phyloP scores from a whole-genome alignment of 35 echinoderm and acorn worm genomes.

The Acanthaster planci region DNA sequence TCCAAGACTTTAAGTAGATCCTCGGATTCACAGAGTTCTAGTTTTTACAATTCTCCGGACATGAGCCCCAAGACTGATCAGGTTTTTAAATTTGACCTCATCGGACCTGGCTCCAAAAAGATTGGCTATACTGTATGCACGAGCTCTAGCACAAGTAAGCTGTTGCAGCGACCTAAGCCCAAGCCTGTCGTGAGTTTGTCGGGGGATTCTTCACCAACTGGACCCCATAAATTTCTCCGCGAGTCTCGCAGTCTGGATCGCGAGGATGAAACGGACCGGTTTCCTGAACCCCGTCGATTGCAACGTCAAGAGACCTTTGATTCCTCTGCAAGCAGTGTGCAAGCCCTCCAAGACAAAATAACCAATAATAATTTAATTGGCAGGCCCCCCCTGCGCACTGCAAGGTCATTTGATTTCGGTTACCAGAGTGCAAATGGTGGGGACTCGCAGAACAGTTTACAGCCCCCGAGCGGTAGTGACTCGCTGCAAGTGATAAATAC shows the following conservation, averaged over 20 bases:
- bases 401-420: constrained; percentile 5
- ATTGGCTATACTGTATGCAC: constrained; percentile 5
- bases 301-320: constrained; percentile 38
- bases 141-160: constrained; percentile 32
- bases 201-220: neutral
- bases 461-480: constrained; percentile 8
- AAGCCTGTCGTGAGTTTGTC: neutral
- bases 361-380: constrained; percentile 14
- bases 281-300: constrained; percentile 16
- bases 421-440: constrained; percentile 9
- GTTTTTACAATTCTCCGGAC: constrained; percentile 3
- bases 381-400: constrained; percentile 19
- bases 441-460: neutral
- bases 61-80: constrained; percentile 13
- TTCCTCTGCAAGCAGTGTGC: constrained; percentile 20
- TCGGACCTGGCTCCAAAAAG: constrained; percentile 12
- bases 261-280: constrained; percentile 10
- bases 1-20: neutral
- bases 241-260: constrained; percentile 17
- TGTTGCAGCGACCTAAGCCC: neutral
- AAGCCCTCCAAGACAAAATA: constrained; percentile 11
- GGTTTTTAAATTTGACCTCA: constrained; percentile 12
- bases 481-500: constrained; percentile 1
- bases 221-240: constrained; percentile 11
- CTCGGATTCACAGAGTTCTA: constrained; percentile 2